Conservation (phyloP, 2,888 invertebrate species). For the Aphrophora alni region DNA sequence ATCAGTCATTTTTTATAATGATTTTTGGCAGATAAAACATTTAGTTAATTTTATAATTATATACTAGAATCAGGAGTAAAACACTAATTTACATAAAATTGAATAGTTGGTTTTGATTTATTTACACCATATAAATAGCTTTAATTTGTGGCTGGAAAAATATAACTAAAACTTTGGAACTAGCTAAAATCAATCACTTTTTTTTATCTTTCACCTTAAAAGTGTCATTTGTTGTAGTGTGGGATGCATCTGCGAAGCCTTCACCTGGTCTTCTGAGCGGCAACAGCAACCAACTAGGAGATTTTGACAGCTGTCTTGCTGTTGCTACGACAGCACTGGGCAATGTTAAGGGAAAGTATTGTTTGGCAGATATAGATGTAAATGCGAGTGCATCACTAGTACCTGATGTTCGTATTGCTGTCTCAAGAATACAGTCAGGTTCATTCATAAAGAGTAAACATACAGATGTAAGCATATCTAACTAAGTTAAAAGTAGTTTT, state of each 20-base stretch:
- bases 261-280: conserved; percentile 31
- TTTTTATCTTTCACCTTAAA: too few species aligned
- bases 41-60: too few species aligned
- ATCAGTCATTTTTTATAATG: too few species aligned
- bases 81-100: too few species aligned
- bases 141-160: too few species aligned
- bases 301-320: conserved; percentile 33
- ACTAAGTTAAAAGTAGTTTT: neutral
- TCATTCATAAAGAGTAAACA: conserved; percentile 24
- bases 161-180: too few species aligned
- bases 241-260: conserved; percentile 34
- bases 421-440: conserved; percentile 17
- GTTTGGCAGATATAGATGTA: conserved; percentile 24
- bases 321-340: conserved; percentile 20
- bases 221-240: conserved; percentile 23
- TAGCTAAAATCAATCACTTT: too few species aligned
- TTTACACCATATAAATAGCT: too few species aligned
- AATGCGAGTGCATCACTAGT: neutral
- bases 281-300: conserved; percentile 30
- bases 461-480: conserved; percentile 37
- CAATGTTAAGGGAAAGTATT: conserved; percentile 18
- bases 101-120: too few species aligned
- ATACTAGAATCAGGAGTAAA: too few species aligned
- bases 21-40: too few species aligned
- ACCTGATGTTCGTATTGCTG: conserved; percentile 4